Evolutionary conservation across 2,113 vertebrate species (phyloP), one percentile per base, ranked within the genome.

Genomic region (Willisornis vidua): DNA sequence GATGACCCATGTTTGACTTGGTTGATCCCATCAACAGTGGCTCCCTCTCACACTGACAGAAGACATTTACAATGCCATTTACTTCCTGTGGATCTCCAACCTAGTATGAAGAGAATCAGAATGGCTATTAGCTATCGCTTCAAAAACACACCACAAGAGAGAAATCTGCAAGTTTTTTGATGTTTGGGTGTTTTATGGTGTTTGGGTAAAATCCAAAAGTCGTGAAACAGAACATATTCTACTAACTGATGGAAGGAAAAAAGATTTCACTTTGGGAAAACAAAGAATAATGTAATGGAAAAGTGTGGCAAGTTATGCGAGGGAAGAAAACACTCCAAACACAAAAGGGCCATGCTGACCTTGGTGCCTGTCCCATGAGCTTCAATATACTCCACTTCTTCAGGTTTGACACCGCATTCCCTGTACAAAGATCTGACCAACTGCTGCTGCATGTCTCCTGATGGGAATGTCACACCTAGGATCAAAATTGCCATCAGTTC

Each of bases 1-100:
- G 98, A 83, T 99, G 99, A 37, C 99, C 99, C 99, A 99, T 99
- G 97, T 99, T 99, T 59, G 99, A 99, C 96, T 99, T 99, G 63
- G 98, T 99, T 91, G 99, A 99, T 46, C 99, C 99, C 17, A 99
- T 98, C 76, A 99, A 97, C 93, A 99, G 92, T 1, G 99, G 99
- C 2, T 97, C 96, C 82, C 96, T 97, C 77, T 98, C 81, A 55
- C 96, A 90, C 16, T 97, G 35, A 62, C 98, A 99, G 95, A 99
- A 98, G 24, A 98, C 94, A 19, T 48, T 43, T 58, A 80, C 97
- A 20, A 99, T 99, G 84, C 98, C 91, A 10, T 98, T 99, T 45
- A 99, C 92, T 96, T 99, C 99, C 96, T 99, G 98, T 8, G 99
- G 99, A 97, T 99, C 99, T 3, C 99, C 99, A 63, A 99, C 99